Evolutionary conservation across 2,797 vertebrate species (phyloP), one percentile per base, ranked within the genome.

Genomic region (Anas georgica): DNA sequence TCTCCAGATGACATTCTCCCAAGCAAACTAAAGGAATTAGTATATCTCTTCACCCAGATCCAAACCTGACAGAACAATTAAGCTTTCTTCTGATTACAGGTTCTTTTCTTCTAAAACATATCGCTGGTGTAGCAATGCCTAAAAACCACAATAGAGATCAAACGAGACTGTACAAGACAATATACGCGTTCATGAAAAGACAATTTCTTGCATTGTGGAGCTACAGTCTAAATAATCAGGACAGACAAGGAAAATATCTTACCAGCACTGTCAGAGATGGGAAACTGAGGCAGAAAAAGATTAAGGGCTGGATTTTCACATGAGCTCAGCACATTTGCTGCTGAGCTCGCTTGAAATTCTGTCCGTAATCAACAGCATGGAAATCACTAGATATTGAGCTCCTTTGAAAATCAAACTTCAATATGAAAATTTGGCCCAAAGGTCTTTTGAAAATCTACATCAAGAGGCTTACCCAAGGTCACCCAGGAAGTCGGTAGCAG

Each of bases 401-500:
- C 72, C 94, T 97, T 96, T 97, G 96, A 96, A 96, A 97, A 94
- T 41, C 88, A 94, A 94, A 94, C 88, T 90, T 86, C 90, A 93
- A 39, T 96, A 95, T 93, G 94, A 94, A 96, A 95, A 96, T 93
- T 59, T 88, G 75, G 94, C 93, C 95, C 60, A 94, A 88, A 95
- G 91, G 86, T 95, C 95, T 95, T 96, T 92, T 92, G 93, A 94
- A 96, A 95, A 88, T 59, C 81, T 88, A 93, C 92, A 97, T 97
- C 95, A 95, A 95, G 95, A 97, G 77, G 91, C 83, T 97, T 73
- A 95, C 95, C 92, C 92, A 95, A 94, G 93, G 96, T 96, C 92
- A 95, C 92, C 93, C 95, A 91, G 95, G 95, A 97, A 97, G 95
- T 92, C 5, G 3, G 93, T 69, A 64, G 85, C 89, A 88, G 85